Evolutionary conservation across 1,140 invertebrate species (phyloP), one percentile per base, ranked within the genome.

Genomic region (Archivesica marissinica): DNA sequence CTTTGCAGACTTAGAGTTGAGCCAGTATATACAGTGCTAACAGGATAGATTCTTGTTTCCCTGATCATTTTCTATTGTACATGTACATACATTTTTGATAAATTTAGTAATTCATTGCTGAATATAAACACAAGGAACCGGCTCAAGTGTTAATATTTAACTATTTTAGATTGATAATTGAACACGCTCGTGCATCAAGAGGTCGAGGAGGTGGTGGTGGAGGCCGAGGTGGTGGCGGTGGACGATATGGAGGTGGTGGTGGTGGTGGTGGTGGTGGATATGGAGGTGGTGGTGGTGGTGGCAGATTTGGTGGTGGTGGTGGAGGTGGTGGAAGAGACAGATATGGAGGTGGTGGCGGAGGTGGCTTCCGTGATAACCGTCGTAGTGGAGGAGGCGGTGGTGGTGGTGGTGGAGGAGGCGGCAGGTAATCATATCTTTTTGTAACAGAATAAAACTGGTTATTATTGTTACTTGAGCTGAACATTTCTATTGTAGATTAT

Each of bases 101-200:
- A n/a, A n/a, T n/a, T n/a, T n/a, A n/a, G n/a, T n/a, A n/a, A n/a
- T n/a, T n/a, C n/a, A n/a, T n/a, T n/a, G n/a, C n/a, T n/a, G n/a
- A n/a, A n/a, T n/a, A n/a, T n/a, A n/a, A n/a, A n/a, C n/a, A n/a
- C n/a, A n/a, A n/a, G n/a, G n/a, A n/a, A n/a, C n/a, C n/a, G n/a
- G n/a, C n/a, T n/a, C n/a, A n/a, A n/a, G n/a, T n/a, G n/a, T n/a
- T n/a, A 39, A 39, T 47, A 9, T 7, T 47, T 9, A 47, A 47
- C 7, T 47, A 17, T 61, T 96, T 78, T 95, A 97, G 97, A 95
- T 96, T 97, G 93, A 96, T 97, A 95, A 96, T 97, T 94, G 97
- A 97, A 95, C 96, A 96, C 95, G 97, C 97, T 35, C 44, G 88
- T 33, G 86, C 77, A 20, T 70, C 70, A 20, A 75, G 83, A 66